Evolutionary conservation across 1,140 invertebrate genomes (phyloP).

Genomic region (Latrodectus geometricus): DNA sequence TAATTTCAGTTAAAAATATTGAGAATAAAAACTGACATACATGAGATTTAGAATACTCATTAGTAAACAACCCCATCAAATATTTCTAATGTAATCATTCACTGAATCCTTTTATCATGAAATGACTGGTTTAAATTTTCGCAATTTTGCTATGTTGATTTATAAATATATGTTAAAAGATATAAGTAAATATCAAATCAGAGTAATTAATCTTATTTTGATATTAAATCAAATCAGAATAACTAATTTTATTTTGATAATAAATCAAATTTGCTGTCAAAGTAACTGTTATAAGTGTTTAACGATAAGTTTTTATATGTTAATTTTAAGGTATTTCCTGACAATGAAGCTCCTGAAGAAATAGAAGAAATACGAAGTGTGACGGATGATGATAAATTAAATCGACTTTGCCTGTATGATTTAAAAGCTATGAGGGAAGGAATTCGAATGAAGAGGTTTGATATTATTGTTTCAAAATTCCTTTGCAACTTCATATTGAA

Average conservation of each 20-base stretch:
- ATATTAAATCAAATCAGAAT: background rate
- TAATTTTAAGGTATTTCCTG: background rate
- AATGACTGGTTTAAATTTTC: no score
- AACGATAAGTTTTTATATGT: background rate
- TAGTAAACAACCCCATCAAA: no score
- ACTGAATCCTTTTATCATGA: no score
- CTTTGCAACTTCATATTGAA: no score
- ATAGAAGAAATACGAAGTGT: background rate
- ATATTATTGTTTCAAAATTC: background rate
- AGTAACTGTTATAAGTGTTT: no score
- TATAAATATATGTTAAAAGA: no score
- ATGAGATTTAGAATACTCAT: no score
- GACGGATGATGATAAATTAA: slow-evolving; percentile 43
- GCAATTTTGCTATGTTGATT: no score
- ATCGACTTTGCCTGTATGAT: slow-evolving; percentile 17
- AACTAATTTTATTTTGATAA: background rate
- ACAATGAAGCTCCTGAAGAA: background rate
- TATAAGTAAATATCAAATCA: no score
- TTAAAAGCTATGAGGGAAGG: slow-evolving; percentile 25
- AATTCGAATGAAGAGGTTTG: slow-evolving; percentile 14
- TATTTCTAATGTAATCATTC: no score
- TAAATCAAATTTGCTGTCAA: background rate
- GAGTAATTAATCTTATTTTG: background rate
- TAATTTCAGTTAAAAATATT: no score
- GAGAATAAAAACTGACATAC: no score